phyloP scores from a whole-genome alignment of 35 echinoderm and acorn worm genomes.

The Amphiura filiformis region DNA sequence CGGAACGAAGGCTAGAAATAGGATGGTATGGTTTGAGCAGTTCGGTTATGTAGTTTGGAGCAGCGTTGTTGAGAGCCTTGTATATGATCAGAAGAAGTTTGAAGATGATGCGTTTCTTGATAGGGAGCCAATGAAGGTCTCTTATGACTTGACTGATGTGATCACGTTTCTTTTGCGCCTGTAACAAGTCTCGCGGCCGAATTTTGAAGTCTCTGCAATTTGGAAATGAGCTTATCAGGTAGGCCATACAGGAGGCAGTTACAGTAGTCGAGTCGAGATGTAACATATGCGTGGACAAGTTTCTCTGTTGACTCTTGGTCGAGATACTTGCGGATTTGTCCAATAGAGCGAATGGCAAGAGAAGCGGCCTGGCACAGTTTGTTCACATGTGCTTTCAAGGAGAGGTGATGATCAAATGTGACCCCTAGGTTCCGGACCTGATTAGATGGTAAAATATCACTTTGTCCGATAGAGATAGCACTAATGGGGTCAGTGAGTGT shows the following conservation, averaged over 20 bases:
- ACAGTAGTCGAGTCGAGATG: constrained; percentile 44
- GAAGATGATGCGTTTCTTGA: constrained; percentile 43
- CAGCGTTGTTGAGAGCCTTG: constrained; percentile 30
- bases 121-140: constrained; percentile 46
- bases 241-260: constrained; percentile 38
- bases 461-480: neutral
- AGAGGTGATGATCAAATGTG: constrained; percentile 1
- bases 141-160: constrained; percentile 37
- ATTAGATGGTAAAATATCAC: neutral
- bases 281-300: constrained; percentile 22
- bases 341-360: neutral
- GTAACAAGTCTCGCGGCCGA: constrained; percentile 12
- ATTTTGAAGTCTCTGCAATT: constrained; percentile 37
- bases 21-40: neutral
- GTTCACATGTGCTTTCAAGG: neutral
- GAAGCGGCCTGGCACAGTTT: neutral
- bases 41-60: constrained; percentile 27
- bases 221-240: constrained; percentile 16
- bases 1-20: neutral
- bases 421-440: constrained; percentile 11
- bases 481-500: neutral
- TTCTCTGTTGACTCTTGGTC: neutral
- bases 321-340: constrained; percentile 25
- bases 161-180: neutral
- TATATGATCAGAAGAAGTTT: constrained; percentile 47